Evolutionary conservation across 2,888 invertebrate species (phyloP).

Genomic region (Sepioteuthis lessoniana): DNA sequence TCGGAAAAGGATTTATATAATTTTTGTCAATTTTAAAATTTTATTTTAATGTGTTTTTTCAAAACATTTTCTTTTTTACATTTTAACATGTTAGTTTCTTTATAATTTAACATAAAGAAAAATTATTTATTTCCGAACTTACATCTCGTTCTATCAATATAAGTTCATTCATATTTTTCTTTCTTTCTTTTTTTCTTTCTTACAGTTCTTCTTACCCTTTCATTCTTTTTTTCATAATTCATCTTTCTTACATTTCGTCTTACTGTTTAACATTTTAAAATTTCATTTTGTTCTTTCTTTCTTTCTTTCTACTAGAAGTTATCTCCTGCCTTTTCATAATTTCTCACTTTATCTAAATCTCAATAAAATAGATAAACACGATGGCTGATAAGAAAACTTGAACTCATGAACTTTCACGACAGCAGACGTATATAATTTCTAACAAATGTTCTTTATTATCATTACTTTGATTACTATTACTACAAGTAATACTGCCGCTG

Average conservation of each 20-base stretch:
- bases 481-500: too few species aligned
- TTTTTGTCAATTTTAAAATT: too few species aligned
- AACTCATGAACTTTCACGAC: background rate
- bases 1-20: too few species aligned
- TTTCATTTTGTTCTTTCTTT: background rate
- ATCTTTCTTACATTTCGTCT: background rate
- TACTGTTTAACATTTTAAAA: background rate
- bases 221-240: background rate
- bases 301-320: background rate
- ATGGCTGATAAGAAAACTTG: background rate
- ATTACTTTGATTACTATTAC: background rate
- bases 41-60: too few species aligned
- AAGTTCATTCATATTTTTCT: background rate
- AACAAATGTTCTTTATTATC: background rate
- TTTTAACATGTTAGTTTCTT: too few species aligned
- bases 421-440: slow-evolving; percentile 2
- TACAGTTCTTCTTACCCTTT: background rate
- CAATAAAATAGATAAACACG: background rate
- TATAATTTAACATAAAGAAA: too few species aligned
- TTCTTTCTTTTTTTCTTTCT: background rate
- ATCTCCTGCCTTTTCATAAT: background rate
- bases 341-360: background rate
- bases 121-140: too few species aligned
- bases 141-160: too few species aligned
- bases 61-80: too few species aligned